These are phyloP conservation scores for Nycticorax nycticorax DNA, from an alignment of 2,113 vertebrate species.

Conservation along the genomic window DNA sequence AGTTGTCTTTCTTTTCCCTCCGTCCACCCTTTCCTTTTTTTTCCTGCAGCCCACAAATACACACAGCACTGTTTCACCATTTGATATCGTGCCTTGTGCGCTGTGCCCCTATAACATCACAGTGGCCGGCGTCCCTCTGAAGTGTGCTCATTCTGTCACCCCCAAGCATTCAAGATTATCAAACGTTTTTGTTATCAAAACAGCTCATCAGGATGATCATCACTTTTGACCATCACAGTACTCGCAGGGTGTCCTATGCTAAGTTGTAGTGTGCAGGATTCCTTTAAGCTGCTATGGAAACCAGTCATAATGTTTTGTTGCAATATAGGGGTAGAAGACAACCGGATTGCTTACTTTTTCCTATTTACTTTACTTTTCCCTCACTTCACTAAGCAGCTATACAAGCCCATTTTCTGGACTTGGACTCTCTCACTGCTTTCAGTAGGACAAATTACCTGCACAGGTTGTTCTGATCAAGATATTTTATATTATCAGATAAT, in stretches of 20 bases:
- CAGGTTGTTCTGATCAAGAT: background rate
- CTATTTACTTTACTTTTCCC: background rate
- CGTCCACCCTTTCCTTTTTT: background rate
- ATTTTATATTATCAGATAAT: background rate
- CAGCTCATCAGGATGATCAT: background rate
- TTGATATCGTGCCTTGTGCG: background rate
- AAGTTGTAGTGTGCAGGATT: background rate
- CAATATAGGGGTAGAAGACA: background rate
- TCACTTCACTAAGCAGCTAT: background rate
- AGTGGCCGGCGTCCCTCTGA: background rate
- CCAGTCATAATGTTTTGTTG: background rate
- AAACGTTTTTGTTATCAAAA: background rate
- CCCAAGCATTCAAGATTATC: background rate
- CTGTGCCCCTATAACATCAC: background rate
- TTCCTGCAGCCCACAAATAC: background rate
- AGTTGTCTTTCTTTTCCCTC: background rate
- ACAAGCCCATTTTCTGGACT: background rate
- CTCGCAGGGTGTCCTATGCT: accelerated
- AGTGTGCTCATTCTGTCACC: background rate
- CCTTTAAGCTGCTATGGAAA: background rate
- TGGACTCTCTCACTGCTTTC: background rate
- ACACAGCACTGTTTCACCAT: background rate
- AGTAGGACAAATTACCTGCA: background rate
- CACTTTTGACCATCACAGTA: background rate
- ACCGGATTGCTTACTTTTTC: background rate